Evolutionary conservation across 2,797 vertebrate species (phyloP), one percentile per base, ranked within the genome.

Genomic region (Acipenser ruthenus): DNA sequence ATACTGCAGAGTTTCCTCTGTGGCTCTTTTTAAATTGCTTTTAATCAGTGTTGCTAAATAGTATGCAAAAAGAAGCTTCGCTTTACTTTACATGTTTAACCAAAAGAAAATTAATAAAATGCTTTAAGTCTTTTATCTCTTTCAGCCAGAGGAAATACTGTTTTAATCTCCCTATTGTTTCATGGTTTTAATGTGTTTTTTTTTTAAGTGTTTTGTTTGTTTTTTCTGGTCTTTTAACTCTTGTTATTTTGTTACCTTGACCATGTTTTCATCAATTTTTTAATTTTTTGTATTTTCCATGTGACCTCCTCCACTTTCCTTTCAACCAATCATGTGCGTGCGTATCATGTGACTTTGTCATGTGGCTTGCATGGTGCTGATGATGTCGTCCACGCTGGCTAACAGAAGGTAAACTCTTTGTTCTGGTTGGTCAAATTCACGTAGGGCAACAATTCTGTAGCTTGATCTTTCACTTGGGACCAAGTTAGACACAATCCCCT

Each of bases 311-410:
- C 88, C 87, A 90, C 88, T 92, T 91, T 92, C 91, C 91, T 92
- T 92, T 93, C 90, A 90, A 92, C 89, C 91, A 88, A 92, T 95
- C 92, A 93, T 92, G 87, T 88, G 86, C 91, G 88, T 94, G 94
- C 91, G 82, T 92, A 90, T 92, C 92, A 93, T 94, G 91, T 94
- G 89, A 93, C 93, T 94, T 90, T 96, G 95, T 95, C 91, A 89
- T 93, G 92, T 95, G 94, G 87, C 93, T 93, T 95, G 91, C 93
- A 95, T 95, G 94, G 90, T 92, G 93, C 89, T 92, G 94, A 75
- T 80, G 94, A 91, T 89, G 89, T 89, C 89, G 85, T 93, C 91
- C 89, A 79, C 90, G 88, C 86, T 87, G 91, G 88, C 91, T 92
- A 95, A 94, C 84, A 84, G 95, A 98, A 96, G 96, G 96, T 98